phyloP scores from a whole-genome alignment of 2,888 invertebrate genomes.

The Siphonodentalium dalli region DNA sequence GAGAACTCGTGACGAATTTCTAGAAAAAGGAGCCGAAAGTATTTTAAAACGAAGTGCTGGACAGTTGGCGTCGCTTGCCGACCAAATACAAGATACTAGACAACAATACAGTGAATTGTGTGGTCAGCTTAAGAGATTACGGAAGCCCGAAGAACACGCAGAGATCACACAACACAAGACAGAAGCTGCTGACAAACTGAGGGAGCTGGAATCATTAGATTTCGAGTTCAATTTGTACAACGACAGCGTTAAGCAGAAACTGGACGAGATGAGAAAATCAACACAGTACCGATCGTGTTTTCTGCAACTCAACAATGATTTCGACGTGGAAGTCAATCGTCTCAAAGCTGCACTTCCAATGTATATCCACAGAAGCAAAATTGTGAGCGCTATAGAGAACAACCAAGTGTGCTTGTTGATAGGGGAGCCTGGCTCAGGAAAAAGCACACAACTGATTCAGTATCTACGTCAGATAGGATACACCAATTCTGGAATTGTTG shows the following conservation, averaged over 20 bases:
- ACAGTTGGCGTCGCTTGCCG: slow-evolving; percentile 3
- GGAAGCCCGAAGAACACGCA: slow-evolving; percentile 6
- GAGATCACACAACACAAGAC: slow-evolving; percentile 1
- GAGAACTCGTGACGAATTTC: no score
- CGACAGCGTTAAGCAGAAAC: slow-evolving; percentile 3
- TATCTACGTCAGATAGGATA: slow-evolving; percentile 51
- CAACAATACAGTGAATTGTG: not conserved
- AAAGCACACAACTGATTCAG: slow-evolving; percentile 62
- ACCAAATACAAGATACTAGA: slow-evolving; percentile 3
- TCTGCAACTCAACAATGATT: slow-evolving; percentile 17
- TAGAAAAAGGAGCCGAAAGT: not conserved
- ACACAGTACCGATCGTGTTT: slow-evolving; percentile 10
- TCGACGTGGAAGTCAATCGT: slow-evolving; percentile 36
- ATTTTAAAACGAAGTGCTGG: not conserved
- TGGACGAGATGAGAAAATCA: not conserved
- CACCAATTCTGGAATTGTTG: slow-evolving; percentile 36
- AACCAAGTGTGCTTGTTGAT: slow-evolving; percentile 51
- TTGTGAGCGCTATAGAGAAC: slow-evolving; percentile 34
- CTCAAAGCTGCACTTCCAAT: slow-evolving; percentile 45
- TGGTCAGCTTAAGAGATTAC: not conserved
- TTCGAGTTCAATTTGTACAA: slow-evolving; percentile 27
- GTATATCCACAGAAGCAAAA: slow-evolving; percentile 39
- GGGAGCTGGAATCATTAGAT: slow-evolving; percentile 32
- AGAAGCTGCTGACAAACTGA: slow-evolving; percentile 29
- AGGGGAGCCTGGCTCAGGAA: slow-evolving; percentile 63